Base-by-base conservation (phyloP, 1,140 invertebrate genomes). In the Pinna nobilis region DNA sequence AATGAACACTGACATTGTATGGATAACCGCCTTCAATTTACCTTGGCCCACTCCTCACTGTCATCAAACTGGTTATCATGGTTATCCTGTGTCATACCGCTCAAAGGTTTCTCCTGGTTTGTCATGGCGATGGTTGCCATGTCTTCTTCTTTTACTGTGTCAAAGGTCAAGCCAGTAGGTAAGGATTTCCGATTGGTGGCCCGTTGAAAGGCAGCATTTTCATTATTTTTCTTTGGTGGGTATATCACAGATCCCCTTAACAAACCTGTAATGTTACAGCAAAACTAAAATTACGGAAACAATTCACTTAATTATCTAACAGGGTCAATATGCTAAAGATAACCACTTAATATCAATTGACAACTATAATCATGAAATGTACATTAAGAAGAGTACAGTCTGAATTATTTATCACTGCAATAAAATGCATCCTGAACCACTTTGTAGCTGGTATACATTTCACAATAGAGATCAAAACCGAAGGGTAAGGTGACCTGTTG, bases 21-120 rank as follows among this genome's bases (percentile, higher is more conserved):
- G 9, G 20, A 53, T 13, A 28, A 6, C 50, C 3, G 50, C 3
- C 23, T 28, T 13, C 1, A 35, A 18, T 69, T 59, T 55, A 86
- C 84, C 80, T 97, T 96, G 1, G 95, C 95, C 95, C 96, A 97
- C 88, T 97, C 96, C 89, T 97, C 95, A 85, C 95, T 92, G 84
- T 97, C 95, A 90, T 97, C 95, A n/a, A n/a, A n/a, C n/a, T n/a
- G n/a, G n/a, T n/a, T 33, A 55, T 44, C 39, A 67, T 18, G 33
- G 47, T 39, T 25, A 11, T 32, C 50, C n/a, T n/a, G n/a, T 47
- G 6, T 53, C 64, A 15, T 39, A 15, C 18, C 20, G 44, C 30
- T 57, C 11, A 28, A 32, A 9, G 33, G 30, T 33, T 59, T 59
- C 13, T 63, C 59, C 28, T 39, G 47, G 20, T 30, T 53, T 20